Evolutionary conservation across 92 coral and sea anemone species (phyloP).

Genomic region (Pocillopora meandrina): DNA sequence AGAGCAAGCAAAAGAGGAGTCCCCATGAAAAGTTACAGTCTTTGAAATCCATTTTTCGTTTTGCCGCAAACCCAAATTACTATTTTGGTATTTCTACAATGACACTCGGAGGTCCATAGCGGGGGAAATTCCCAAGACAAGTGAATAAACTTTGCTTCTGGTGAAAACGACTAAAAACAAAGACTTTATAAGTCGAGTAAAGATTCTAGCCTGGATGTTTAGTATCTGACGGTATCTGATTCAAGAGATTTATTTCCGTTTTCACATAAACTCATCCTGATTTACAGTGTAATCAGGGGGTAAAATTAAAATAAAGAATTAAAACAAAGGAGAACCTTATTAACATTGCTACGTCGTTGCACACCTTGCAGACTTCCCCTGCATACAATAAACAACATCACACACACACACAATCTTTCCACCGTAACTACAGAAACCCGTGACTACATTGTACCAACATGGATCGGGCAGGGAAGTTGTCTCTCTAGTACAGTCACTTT

Average conservation of each 20-base stretch:
- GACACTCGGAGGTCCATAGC: too few relatives aligned
- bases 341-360: not conserved
- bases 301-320: not conserved
- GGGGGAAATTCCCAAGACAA: too few relatives aligned
- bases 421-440: not conserved
- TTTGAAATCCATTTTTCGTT: too few relatives aligned
- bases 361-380: not conserved
- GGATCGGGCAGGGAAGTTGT: not conserved
- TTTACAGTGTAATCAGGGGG: not conserved
- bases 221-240: too few relatives aligned
- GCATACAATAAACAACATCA: not conserved
- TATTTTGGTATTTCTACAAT: too few relatives aligned
- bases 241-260: slow-evolving; percentile 3
- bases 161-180: too few relatives aligned
- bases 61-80: too few relatives aligned
- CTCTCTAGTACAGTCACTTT: not conserved
- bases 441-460: not conserved
- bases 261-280: slow-evolving; percentile 2
- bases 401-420: not conserved
- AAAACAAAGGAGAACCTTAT: not conserved
- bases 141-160: too few relatives aligned
- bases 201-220: too few relatives aligned
- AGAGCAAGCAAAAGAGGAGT: not conserved
- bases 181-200: too few relatives aligned
- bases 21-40: not conserved